Conservation (phyloP, 2,797 vertebrate species). For the Crocodylus rhombifer region DNA sequence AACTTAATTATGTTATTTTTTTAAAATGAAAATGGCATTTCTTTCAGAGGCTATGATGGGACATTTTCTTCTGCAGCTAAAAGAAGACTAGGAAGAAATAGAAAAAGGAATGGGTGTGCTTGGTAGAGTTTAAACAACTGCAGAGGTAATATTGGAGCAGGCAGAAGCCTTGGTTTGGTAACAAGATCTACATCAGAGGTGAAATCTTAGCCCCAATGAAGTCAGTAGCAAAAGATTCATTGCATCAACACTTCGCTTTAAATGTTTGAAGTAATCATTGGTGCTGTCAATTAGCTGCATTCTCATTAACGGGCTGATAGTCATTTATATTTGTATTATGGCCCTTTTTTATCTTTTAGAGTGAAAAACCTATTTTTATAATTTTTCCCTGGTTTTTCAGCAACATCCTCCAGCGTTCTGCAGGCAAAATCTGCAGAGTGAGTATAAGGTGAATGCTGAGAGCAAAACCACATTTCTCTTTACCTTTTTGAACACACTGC, state of each 20-base stretch:
- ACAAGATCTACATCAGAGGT: neutral
- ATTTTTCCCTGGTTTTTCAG: neutral
- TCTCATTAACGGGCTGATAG: no score
- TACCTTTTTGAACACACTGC: neutral
- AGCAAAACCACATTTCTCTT: neutral
- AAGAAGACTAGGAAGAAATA: neutral
- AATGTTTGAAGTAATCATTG: neutral
- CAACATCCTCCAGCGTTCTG: neutral
- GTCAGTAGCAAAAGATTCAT: neutral
- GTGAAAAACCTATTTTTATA: neutral
- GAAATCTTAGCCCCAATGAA: neutral
- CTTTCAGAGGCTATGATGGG: neutral
- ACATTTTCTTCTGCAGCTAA: neutral
- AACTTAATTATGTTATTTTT: neutral
- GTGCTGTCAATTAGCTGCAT: neutral
- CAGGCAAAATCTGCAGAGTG: neutral
- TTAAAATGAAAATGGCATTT: conserved; percentile 13
- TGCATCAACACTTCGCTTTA: neutral
- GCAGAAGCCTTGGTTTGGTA: neutral
- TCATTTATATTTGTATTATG: neutral
- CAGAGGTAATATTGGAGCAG: neutral
- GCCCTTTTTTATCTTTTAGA: neutral
- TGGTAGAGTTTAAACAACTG: neutral
- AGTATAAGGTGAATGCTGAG: neutral
- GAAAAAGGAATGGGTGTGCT: neutral